These are phyloP conservation scores for Serrognathus titanus DNA, from an alignment of 2,888 invertebrate genomes.

Conservation along the genomic window DNA sequence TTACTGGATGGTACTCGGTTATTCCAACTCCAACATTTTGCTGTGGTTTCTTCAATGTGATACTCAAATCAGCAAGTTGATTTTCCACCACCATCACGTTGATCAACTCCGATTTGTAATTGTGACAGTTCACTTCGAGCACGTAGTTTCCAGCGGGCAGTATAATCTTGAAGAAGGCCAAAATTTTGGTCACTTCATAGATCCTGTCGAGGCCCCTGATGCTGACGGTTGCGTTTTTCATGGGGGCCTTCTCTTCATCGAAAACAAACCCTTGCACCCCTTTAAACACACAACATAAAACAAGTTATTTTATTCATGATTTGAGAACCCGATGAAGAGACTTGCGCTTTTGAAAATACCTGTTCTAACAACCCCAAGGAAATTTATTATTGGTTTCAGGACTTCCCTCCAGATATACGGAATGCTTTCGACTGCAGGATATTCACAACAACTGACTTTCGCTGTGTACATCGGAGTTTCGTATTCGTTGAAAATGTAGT, in stretches of 20 bases:
- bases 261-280: slow-evolving; percentile 71
- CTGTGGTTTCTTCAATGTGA: not conserved
- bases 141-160: slow-evolving; percentile 67
- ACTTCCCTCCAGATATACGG: slow-evolving; percentile 70
- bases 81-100: not conserved
- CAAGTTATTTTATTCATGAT: too few species aligned
- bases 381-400: slow-evolving; percentile 60
- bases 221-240: slow-evolving; percentile 68
- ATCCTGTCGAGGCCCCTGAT: slow-evolving; percentile 58
- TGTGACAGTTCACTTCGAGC: slow-evolving; percentile 59
- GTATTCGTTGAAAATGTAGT: slow-evolving; percentile 60
- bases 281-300: slow-evolving; percentile 32
- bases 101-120: slow-evolving; percentile 54
- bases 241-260: slow-evolving; percentile 60
- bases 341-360: slow-evolving; percentile 44
- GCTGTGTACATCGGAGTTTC: slow-evolving; percentile 66
- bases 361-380: slow-evolving; percentile 60
- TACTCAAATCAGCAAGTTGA: slow-evolving; percentile 3
- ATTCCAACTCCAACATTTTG: too few species aligned
- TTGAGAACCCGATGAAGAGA: too few species aligned
- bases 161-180: slow-evolving; percentile 69
- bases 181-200: slow-evolving; percentile 63
- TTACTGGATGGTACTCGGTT: too few species aligned
- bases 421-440: slow-evolving; percentile 66
- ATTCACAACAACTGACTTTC: slow-evolving; percentile 79